These are phyloP conservation scores for Aplochiton taeniatus DNA, from an alignment of 2,797 vertebrate genomes.

Conservation along the genomic window DNA sequence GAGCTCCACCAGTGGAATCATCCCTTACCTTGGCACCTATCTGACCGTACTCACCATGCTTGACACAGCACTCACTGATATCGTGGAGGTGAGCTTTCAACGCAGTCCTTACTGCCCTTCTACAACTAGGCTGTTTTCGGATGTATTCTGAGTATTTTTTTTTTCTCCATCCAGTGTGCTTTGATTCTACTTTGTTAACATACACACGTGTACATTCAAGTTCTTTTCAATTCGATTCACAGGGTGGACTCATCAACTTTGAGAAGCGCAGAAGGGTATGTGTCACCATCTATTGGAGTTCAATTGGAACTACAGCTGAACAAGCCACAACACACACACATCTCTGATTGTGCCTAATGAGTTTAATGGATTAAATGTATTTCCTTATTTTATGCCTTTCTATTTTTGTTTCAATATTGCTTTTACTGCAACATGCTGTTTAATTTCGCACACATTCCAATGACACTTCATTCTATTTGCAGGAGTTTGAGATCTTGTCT, in stretches of 20 bases:
- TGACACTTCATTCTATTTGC: not conserved
- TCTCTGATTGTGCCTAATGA: not conserved
- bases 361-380: too few species aligned
- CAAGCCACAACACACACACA: not conserved
- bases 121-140: not conserved
- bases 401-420: not conserved
- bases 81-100: conserved; percentile 72
- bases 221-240: conserved; percentile 18
- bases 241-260: conserved; percentile 89
- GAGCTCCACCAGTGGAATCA: conserved; percentile 64
- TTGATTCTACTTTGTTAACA: conserved; percentile 8
- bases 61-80: conserved; percentile 86
- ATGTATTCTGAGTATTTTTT: not conserved
- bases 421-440: too few species aligned
- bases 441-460: conserved; percentile 3
- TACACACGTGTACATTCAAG: not conserved
- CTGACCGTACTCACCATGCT: conserved; percentile 89
- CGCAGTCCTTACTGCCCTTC: not conserved
- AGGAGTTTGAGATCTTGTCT: conserved; percentile 89
- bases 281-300: conserved; percentile 51
- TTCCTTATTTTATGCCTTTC: not conserved
- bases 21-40: conserved; percentile 90
- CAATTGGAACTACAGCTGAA: not conserved
- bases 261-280: conserved; percentile 88
- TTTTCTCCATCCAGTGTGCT: conserved; percentile 1